Percentiles rank a stretch among this genome's conserved stretches.
Conservation (phyloP, 2,797 vertebrate species). For the Acomys russatus region DNA sequence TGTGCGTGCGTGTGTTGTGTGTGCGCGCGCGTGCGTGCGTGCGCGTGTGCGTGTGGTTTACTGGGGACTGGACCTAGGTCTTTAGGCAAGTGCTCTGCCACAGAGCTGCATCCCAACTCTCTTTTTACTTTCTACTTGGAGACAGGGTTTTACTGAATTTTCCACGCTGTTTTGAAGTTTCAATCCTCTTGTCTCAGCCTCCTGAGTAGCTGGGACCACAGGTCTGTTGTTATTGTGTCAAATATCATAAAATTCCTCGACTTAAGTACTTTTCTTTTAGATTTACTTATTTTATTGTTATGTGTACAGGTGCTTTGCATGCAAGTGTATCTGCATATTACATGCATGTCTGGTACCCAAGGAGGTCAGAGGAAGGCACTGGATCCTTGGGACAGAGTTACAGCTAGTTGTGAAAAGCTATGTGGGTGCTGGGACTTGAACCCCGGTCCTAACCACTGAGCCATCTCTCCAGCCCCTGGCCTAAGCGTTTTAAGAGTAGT, state of each 20-base stretch:
- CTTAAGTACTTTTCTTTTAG: background rate
- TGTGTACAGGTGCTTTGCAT: background rate
- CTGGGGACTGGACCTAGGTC: background rate
- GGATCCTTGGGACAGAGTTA: background rate
- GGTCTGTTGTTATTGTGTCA: background rate
- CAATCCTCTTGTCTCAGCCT: background rate
- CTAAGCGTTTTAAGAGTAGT: background rate
- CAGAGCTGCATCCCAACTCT: background rate
- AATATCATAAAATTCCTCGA: background rate
- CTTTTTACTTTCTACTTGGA: background rate
- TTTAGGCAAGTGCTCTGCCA: no score
- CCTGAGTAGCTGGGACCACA: background rate
- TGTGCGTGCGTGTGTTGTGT: no score
- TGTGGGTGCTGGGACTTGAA: background rate
- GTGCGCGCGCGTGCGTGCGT: no score
- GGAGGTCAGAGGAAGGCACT: background rate
- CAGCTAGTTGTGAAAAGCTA: background rate
- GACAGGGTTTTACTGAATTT: background rate
- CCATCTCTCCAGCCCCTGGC: no score
- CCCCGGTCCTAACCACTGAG: background rate
- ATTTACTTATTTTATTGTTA: background rate
- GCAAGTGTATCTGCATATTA: background rate
- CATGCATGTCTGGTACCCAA: background rate
- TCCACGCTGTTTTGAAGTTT: background rate
- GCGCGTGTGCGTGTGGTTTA: background rate